phyloP scores from a whole-genome alignment of 2,113 vertebrate species.

The Cololabis saira region DNA sequence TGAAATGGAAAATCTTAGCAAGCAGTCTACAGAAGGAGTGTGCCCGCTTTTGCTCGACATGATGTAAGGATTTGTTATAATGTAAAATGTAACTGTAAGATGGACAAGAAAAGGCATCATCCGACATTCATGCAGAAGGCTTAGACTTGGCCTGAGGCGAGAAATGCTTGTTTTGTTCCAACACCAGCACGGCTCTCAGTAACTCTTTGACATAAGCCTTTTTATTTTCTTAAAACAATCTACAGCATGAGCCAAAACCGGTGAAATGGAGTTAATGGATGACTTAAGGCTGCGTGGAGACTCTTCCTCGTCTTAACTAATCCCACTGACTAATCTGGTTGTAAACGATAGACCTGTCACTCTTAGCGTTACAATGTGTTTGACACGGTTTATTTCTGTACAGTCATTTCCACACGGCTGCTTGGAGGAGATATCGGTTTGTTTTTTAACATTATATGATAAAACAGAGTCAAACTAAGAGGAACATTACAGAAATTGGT shows the following conservation, averaged over 20 bases:
- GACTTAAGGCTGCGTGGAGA: conserved; percentile 40
- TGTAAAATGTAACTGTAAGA: conserved; percentile 5
- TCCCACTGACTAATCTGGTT: conserved; percentile 68
- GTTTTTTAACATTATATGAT: conserved; percentile 18
- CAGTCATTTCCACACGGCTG: conserved; percentile 39
- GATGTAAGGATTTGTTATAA: conserved; percentile 35
- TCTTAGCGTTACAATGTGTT: conserved; percentile 29
- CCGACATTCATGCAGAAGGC: conserved; percentile 8
- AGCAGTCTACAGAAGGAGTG: conserved; percentile 1
- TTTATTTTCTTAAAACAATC: not conserved
- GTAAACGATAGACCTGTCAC: conserved; percentile 59
- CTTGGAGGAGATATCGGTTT: conserved; percentile 41
- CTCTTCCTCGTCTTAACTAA: conserved; percentile 60
- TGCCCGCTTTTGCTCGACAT: not conserved
- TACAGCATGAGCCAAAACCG: conserved; percentile 23
- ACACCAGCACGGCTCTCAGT: not conserved
- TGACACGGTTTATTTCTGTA: conserved; percentile 39
- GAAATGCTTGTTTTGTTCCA: not conserved
- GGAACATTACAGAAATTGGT: not conserved
- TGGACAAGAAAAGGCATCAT: not conserved
- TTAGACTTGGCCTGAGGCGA: conserved; percentile 9
- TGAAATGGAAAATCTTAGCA: conserved; percentile 8
- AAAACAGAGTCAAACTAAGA: conserved; percentile 4
- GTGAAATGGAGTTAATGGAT: conserved; percentile 47
- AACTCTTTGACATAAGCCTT: conserved; percentile 31